A percentile compares a stretch with the other conserved stretches of the same genome.
These are phyloP conservation scores for Psittacara wagleri DNA, from an alignment of 2,113 vertebrate species.

Conservation along the genomic window DNA sequence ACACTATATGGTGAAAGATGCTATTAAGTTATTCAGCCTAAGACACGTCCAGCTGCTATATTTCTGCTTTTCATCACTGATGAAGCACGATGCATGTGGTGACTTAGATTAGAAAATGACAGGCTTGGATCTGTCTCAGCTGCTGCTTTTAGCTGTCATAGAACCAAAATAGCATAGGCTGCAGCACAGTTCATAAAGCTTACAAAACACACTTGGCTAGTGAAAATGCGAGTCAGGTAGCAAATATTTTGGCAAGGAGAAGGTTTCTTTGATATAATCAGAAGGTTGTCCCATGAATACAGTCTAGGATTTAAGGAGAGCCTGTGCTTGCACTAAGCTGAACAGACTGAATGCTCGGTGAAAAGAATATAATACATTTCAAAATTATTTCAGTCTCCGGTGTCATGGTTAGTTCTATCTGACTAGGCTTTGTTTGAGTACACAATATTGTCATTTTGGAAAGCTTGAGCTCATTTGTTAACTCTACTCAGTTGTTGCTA, in stretches of 20 bases:
- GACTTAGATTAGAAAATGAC: slow-evolving; percentile 43
- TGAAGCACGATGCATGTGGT: not conserved
- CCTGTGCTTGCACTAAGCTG: not conserved
- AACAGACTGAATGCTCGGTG: not conserved
- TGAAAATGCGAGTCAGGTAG: slow-evolving; percentile 35
- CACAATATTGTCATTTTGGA: not conserved
- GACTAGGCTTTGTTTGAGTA: not conserved
- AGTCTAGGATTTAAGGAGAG: not conserved
- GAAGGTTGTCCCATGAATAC: not conserved
- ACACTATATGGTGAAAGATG: not conserved
- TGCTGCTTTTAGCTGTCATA: not conserved
- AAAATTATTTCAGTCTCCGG: not conserved
- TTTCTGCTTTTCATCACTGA: not conserved
- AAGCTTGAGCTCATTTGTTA: not conserved
- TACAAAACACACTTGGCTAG: not conserved
- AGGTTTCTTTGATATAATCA: not conserved
- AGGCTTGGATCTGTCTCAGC: not conserved
- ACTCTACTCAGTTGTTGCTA: not conserved
- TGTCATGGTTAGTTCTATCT: not conserved
- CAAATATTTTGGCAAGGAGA: not conserved
- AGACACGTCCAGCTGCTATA: not conserved
- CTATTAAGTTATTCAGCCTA: not conserved
- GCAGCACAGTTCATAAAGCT: not conserved
- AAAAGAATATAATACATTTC: not conserved
- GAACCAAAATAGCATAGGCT: slow-evolving; percentile 31